These are phyloP conservation scores for Premnoplex brunnescens DNA, from an alignment of 2,797 vertebrate genomes.

Conservation along the genomic window DNA sequence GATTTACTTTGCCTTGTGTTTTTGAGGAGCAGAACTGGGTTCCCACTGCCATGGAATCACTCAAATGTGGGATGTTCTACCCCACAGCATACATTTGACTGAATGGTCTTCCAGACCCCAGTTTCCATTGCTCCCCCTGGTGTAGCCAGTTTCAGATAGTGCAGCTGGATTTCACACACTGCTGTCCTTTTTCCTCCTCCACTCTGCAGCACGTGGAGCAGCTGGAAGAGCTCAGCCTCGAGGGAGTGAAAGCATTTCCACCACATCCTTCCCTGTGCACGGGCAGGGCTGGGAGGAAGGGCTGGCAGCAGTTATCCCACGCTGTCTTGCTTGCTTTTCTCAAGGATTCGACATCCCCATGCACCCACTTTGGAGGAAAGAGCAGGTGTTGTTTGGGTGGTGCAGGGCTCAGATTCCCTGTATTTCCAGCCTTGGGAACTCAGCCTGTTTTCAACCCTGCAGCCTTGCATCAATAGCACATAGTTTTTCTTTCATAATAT, in stretches of 20 bases:
- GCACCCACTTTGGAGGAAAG: background rate
- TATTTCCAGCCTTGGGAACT: slow-evolving; percentile 31
- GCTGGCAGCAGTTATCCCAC: background rate
- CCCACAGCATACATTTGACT: background rate
- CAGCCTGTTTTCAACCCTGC: slow-evolving; percentile 7
- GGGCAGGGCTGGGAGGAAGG: background rate
- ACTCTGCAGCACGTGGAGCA: slow-evolving; percentile 11
- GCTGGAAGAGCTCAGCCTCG: slow-evolving; percentile 22
- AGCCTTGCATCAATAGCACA: background rate
- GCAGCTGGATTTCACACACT: slow-evolving; percentile 27
- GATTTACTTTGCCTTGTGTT: background rate
- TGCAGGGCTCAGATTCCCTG: background rate
- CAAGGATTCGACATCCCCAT: background rate
- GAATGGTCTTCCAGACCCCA: background rate
- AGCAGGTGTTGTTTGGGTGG: background rate
- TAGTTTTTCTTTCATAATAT: background rate
- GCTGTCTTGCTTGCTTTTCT: background rate
- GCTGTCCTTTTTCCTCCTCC: slow-evolving; percentile 4
- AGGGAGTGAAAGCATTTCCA: slow-evolving; percentile 33
- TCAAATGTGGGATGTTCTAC: background rate
- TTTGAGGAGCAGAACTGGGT: background rate
- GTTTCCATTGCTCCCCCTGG: background rate
- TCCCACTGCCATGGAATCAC: background rate
- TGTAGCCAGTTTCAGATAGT: background rate
- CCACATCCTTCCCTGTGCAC: background rate